Evolutionary conservation across 2,797 vertebrate species (phyloP), one percentile per base, ranked within the genome.

Genomic region (Malacoraja senta): DNA sequence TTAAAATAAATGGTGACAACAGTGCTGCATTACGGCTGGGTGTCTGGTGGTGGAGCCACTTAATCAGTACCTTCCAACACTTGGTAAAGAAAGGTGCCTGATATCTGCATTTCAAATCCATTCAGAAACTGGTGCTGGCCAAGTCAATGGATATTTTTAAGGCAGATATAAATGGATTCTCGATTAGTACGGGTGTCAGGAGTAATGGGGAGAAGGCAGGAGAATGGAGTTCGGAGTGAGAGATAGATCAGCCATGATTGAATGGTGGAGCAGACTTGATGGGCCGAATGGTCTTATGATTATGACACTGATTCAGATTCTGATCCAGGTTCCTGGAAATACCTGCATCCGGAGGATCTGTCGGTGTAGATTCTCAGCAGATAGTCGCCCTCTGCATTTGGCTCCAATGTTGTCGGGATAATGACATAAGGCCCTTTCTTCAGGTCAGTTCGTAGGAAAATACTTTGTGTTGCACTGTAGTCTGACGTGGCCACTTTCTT

Each of bases 301-400:
- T 6, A 53, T 53, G 44, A 53, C 44, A 53, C 44, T 53, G 44
- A 53, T 53, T 53, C 4, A 53, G 44, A 53, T 53, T 53, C 44
- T 53, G 44, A 7, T 53, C 44, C 44, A 88, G 84, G 10, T 68
- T 35, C 63, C n/a, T 24, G 63, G 61, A 35, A 61, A 9, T 94
- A 98, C 98, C 97, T 97, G 97, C 98, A 98, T 38, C 93, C 93
- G 0, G 97, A 97, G 1, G 97, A 96, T 93, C 97, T 95, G 4
- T 98, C 97, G 0, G 98, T 98, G 95, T 97, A 99, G 79, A 99
- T 94, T 38, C 98, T 96, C 79, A 99, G 95, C 96, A 99, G 97
- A 93, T 97, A 99, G 0, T 96, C 96, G 0, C 97, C 96, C 94
- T 95, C 94, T 0, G 94, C 94, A 0, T 94, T 95, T 0, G 97